A percentile compares a stretch with the other conserved stretches of the same genome.
Evolutionary conservation across 2,888 invertebrate species (phyloP).

Genomic region (Octodonta nipae): DNA sequence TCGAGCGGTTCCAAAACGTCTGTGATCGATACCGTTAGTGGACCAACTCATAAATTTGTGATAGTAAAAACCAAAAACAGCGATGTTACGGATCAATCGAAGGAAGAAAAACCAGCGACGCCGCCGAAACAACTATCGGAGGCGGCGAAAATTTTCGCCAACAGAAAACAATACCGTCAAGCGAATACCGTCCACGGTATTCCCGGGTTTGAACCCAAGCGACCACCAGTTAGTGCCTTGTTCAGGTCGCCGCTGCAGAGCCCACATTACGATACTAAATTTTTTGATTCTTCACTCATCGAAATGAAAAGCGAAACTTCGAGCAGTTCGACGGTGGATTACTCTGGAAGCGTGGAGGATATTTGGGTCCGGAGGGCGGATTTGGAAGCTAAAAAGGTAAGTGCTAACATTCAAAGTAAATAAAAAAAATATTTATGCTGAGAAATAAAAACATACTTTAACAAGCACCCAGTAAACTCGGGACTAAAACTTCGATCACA

Average conservation of each 20-base stretch:
- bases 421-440: no score
- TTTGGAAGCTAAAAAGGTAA: constrained; percentile 41
- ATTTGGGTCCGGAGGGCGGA: constrained; percentile 53
- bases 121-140: constrained; percentile 35
- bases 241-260: constrained; percentile 43
- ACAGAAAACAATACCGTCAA: constrained; percentile 39
- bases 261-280: constrained; percentile 64
- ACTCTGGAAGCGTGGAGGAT: constrained; percentile 45
- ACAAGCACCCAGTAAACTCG: no score
- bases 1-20: constrained; percentile 34
- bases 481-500: no score
- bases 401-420: no score
- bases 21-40: constrained; percentile 34
- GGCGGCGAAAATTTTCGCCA: constrained; percentile 37
- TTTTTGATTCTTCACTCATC: constrained; percentile 69
- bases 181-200: constrained; percentile 51
- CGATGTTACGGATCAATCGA: constrained; percentile 32
- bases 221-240: constrained; percentile 48
- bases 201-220: constrained; percentile 43
- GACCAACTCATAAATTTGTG: constrained; percentile 42
- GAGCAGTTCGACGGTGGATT: constrained; percentile 45
- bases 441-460: no score
- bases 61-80: constrained; percentile 37
- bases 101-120: constrained; percentile 37
- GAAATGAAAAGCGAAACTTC: constrained; percentile 66